Evolutionary conservation across 2,888 invertebrate genomes (phyloP).

Genomic region (Cheilosia vulpina): DNA sequence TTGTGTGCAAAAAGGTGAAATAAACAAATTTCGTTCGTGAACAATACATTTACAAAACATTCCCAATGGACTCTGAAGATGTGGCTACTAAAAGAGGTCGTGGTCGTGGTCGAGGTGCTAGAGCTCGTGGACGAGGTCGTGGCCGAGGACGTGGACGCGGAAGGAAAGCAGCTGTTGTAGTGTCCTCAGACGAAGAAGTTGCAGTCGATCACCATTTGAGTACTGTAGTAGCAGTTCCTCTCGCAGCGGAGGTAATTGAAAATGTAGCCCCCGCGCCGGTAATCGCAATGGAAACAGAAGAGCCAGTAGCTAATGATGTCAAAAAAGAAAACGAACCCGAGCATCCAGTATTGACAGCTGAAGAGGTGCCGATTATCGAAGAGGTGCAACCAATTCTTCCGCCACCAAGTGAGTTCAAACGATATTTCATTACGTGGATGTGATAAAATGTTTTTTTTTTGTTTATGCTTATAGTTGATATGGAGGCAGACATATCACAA

Average conservation of each 20-base stretch:
- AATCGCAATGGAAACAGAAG: conserved; percentile 83
- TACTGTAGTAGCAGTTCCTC: conserved; percentile 46
- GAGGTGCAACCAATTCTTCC: conserved; percentile 77
- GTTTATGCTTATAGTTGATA: conserved; percentile 86
- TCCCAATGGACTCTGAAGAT: conserved; percentile 77
- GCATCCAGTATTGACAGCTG: conserved; percentile 6
- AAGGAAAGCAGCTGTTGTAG: conserved; percentile 88
- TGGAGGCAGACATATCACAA: conserved; percentile 96
- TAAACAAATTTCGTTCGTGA: not conserved
- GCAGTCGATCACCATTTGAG: conserved; percentile 83
- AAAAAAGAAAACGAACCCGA: conserved; percentile 80
- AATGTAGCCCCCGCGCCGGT: conserved; percentile 44
- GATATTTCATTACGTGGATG: not conserved
- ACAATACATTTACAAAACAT: not conserved
- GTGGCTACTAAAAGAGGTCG: conserved; percentile 80
- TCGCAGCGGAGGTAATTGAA: conserved; percentile 51
- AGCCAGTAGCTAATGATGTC: conserved; percentile 79
- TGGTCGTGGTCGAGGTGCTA: conserved; percentile 84
- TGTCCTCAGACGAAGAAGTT: conserved; percentile 86
- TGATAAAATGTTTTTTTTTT: not conserved
- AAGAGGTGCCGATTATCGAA: conserved; percentile 56
- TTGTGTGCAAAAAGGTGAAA: not conserved
- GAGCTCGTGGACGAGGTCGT: conserved; percentile 89
- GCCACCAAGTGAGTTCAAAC: conserved; percentile 79
- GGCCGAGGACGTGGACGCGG: conserved; percentile 92